Base-by-base conservation (phyloP, 2,888 invertebrate genomes). In the Phalangium opilio region DNA sequence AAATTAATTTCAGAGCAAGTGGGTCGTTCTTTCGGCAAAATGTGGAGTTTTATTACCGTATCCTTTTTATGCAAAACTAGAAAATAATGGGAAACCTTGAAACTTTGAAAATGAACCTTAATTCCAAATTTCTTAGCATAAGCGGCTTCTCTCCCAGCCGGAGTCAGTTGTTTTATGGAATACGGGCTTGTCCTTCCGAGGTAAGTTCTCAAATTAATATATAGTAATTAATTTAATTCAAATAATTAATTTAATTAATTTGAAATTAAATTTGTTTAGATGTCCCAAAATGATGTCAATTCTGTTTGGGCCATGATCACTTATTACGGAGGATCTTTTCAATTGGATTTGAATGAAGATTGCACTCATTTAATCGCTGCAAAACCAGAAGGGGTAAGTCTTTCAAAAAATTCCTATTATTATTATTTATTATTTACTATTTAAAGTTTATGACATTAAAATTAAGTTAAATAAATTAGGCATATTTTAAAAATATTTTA, bases 341-440 rank as follows among this genome's bases (percentile, higher is more conserved):
- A 79, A 59, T 67, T 78, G 47, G 75, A 74, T 60, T 73, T 93
- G 55, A 76, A 78, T 64, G 70, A 73, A 55, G 73, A 73, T 59
- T 82, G 82, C 62, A 86, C 89, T 48, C 90, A 91, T 72, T 71
- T 95, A 51, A 77, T 95, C 55, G 77, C 80, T 60, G 78, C 81
- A 33, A 75, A 75, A 56, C 76, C 81, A 10, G 70, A 70, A 45
- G 83, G 85, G 35, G 73, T 70, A 59, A 61, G 64, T n/a, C n/a
- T n/a, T 48, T n/a, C n/a, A n/a, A n/a, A n/a, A n/a, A n/a, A n/a
- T n/a, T n/a, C n/a, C n/a, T n/a, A n/a, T n/a, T n/a, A n/a, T n/a
- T n/a, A n/a, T n/a, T n/a, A 21, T 32, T 27, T 42, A 7, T 10
- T 11, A 42, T 18, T 27, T 8, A 17, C n/a, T 14, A 5, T 3